phyloP scores from a whole-genome alignment of 92 coral and sea anemone genomes.

The Porites evermanni region DNA sequence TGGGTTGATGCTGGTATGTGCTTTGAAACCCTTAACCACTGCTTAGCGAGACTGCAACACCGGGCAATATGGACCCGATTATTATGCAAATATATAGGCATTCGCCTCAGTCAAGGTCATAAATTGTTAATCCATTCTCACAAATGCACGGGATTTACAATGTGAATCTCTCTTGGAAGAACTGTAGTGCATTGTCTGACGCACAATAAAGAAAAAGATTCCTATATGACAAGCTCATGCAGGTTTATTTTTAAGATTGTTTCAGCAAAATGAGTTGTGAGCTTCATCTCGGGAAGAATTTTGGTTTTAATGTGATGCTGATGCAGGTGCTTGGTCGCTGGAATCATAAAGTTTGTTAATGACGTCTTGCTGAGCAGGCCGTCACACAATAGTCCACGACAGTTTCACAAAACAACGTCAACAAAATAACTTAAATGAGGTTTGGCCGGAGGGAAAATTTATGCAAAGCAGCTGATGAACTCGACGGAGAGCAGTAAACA shows the following conservation, averaged over 20 bases:
- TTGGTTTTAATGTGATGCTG: neutral
- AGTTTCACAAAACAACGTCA: conserved; percentile 45
- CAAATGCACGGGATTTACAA: conserved; percentile 6
- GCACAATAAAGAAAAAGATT: neutral
- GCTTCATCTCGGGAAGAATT: neutral
- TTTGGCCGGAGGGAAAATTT: conserved; percentile 62
- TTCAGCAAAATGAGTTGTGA: neutral
- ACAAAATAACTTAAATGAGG: conserved; percentile 17
- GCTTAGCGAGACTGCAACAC: conserved; percentile 22
- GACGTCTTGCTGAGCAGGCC: conserved; percentile 48
- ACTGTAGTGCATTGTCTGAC: neutral
- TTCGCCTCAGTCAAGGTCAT: conserved; percentile 23
- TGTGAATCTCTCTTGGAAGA: neutral
- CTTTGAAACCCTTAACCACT: conserved; percentile 14
- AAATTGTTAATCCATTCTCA: conserved; percentile 49
- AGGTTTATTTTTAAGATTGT: neutral
- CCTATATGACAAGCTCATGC: neutral
- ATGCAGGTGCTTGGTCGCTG: conserved; percentile 33
- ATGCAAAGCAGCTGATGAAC: conserved; percentile 75
- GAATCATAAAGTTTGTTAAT: conserved; percentile 29
- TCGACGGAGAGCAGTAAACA: conserved; percentile 69
- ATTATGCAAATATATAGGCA: conserved; percentile 48
- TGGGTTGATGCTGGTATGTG: conserved; percentile 13
- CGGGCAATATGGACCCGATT: conserved; percentile 24
- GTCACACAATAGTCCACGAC: conserved; percentile 43